Evolutionary conservation across 2,113 vertebrate species (phyloP).

Genomic region (Corvus cornix): DNA sequence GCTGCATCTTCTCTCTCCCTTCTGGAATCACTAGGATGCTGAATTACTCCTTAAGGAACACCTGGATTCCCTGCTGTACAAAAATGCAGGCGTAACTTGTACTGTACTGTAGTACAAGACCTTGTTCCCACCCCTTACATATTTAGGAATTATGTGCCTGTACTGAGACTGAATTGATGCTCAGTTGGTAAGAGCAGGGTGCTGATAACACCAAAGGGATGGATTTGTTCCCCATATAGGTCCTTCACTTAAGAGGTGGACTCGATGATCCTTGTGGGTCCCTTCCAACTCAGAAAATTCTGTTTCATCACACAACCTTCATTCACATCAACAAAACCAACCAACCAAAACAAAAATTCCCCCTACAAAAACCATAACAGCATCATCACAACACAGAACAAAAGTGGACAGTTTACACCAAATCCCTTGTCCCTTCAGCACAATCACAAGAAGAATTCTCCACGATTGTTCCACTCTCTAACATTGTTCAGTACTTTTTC

Average conservation of each 20-base stretch:
- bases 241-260: not conserved
- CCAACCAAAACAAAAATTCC: not conserved
- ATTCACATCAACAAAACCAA: not conserved
- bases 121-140: not conserved
- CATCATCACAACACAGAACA: not conserved
- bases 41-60: not conserved
- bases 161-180: not conserved
- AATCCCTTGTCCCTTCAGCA: not conserved
- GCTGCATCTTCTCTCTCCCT: fast-evolving
- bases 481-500: not conserved
- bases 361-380: not conserved
- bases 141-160: not conserved
- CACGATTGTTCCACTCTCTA: not conserved
- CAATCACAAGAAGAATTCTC: not conserved
- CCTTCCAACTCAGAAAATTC: not conserved
- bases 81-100: fast-evolving
- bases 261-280: not conserved
- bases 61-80: not conserved
- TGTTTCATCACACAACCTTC: not conserved
- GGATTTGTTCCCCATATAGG: not conserved
- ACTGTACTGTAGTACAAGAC: not conserved
- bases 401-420: not conserved
- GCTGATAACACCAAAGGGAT: not conserved
- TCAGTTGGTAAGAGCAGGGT: not conserved
- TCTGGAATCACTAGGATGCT: not conserved